phyloP scores from a whole-genome alignment of 2,113 vertebrate genomes.

The Garra rufa region DNA sequence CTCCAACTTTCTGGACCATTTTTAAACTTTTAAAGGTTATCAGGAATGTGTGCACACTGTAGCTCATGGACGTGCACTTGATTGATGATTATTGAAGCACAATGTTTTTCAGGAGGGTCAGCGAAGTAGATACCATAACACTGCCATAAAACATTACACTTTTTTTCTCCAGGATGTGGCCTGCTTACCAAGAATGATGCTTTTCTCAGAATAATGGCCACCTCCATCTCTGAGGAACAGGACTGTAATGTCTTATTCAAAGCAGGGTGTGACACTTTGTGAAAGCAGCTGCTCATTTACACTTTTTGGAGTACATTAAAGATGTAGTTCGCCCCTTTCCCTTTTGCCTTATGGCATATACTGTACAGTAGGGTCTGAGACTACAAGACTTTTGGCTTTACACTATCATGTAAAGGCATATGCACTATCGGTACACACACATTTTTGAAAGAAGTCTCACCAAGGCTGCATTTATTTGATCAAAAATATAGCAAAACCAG shows the following conservation, averaged over 20 bases:
- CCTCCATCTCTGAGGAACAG: constrained; percentile 26
- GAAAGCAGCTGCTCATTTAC: not conserved
- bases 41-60: constrained; percentile 20
- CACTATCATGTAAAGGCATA: not conserved
- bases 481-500: not conserved
- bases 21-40: constrained; percentile 18
- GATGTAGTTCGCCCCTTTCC: not conserved
- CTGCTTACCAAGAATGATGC: constrained; percentile 37
- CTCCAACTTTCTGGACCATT: constrained; percentile 6
- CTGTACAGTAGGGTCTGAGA: not conserved
- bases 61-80: constrained; percentile 37
- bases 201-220: constrained; percentile 22
- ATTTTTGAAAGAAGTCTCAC: not conserved
- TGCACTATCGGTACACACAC: not conserved
- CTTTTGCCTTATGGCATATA: not conserved
- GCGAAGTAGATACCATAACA: constrained; percentile 26
- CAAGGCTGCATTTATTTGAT: not conserved
- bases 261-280: constrained; percentile 7
- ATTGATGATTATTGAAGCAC: constrained; percentile 49
- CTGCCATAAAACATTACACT: constrained; percentile 42
- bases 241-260: constrained; percentile 39
- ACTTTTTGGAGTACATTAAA: not conserved
- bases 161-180: constrained; percentile 41
- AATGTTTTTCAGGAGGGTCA: constrained; percentile 20
- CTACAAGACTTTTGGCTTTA: too few species aligned